phyloP scores from a whole-genome alignment of 1,140 invertebrate species.

The Cryptotermes secundus region DNA sequence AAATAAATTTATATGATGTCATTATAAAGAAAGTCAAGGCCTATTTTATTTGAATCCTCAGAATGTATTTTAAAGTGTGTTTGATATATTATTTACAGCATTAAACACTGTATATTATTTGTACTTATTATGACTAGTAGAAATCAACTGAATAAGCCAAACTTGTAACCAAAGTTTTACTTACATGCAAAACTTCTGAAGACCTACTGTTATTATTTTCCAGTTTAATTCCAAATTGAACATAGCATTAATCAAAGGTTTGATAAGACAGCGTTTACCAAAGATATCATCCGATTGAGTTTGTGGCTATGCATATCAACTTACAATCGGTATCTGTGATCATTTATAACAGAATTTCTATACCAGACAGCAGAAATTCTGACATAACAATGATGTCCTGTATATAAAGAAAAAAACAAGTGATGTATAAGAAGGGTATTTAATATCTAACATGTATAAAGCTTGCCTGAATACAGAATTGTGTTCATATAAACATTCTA shows the following conservation, averaged over 20 bases:
- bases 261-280: slow-evolving; percentile 7
- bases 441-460: slow-evolving; percentile 13
- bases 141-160: background rate
- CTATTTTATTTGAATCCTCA: too few species aligned
- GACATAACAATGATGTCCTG: background rate
- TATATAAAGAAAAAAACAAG: slow-evolving; percentile 1
- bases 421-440: background rate
- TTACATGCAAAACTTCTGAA: background rate
- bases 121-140: too few species aligned
- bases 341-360: slow-evolving; percentile 1
- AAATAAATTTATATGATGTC: slow-evolving; percentile 9
- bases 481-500: background rate
- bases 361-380: background rate
- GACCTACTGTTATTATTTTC: background rate
- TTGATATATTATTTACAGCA: too few species aligned
- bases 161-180: background rate
- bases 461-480: background rate
- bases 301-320: background rate
- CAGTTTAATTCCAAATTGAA: background rate
- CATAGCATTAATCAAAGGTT: background rate
- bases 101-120: too few species aligned
- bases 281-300: background rate
- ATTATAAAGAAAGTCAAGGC: background rate
- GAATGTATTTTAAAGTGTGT: too few species aligned
- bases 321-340: slow-evolving; percentile 5